Evolutionary conservation across 2,113 vertebrate genomes (phyloP).

Genomic region (Pipra filicauda): DNA sequence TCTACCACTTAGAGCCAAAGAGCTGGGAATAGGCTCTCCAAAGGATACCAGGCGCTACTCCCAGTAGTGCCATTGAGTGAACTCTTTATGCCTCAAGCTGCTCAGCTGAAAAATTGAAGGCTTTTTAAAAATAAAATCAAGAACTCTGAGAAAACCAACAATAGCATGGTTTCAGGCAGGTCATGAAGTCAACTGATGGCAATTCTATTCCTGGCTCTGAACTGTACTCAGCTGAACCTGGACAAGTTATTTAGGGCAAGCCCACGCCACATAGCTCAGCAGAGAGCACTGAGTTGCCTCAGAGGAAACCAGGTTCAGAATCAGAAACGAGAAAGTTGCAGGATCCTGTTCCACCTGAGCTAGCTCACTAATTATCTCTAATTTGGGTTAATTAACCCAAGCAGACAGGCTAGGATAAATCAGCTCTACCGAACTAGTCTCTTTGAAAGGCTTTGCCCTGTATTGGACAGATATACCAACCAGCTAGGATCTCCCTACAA

Average conservation of each 20-base stretch:
- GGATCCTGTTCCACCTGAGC: slow-evolving; percentile 7
- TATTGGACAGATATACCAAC: not conserved
- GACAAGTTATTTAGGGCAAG: not conserved
- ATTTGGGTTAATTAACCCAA: slow-evolving; percentile 35
- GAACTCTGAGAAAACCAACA: slow-evolving; percentile 28
- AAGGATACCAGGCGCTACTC: slow-evolving; percentile 16
- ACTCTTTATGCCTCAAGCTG: slow-evolving; percentile 21
- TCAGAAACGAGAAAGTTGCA: not conserved
- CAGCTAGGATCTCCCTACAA: not conserved
- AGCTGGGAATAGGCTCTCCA: slow-evolving; percentile 8
- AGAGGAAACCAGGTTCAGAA: not conserved
- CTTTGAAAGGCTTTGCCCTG: not conserved
- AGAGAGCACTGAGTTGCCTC: not conserved
- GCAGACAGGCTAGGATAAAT: not conserved
- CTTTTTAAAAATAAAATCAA: slow-evolving; percentile 54
- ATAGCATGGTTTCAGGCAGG: slow-evolving; percentile 39
- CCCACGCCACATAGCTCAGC: not conserved
- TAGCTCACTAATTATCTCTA: slow-evolving; percentile 18
- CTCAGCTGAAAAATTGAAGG: slow-evolving; percentile 38
- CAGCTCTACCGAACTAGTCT: not conserved
- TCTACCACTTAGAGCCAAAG: not conserved
- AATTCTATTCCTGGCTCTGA: slow-evolving; percentile 36
- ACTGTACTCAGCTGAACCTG: slow-evolving; percentile 26
- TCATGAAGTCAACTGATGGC: slow-evolving; percentile 23
- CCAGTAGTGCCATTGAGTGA: slow-evolving; percentile 10